Conservation (phyloP, 2,888 invertebrate genomes). For the Tenthredo mesomela region DNA sequence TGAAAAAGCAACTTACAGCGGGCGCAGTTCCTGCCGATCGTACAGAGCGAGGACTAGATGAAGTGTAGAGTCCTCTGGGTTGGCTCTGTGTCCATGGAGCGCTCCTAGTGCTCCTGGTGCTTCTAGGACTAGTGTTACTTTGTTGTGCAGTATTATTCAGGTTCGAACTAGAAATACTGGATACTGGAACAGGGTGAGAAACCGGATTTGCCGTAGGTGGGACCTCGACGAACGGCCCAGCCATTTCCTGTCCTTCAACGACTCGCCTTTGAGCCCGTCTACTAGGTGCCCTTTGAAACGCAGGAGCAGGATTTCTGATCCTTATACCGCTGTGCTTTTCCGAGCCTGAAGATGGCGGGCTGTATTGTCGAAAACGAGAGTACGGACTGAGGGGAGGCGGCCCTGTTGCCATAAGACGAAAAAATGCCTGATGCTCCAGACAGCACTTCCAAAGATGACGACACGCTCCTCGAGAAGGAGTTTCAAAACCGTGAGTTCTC, state of each 20-base stretch:
- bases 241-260: slow-evolving; percentile 81
- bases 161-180: slow-evolving; percentile 49
- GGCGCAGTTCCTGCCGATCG: slow-evolving; percentile 83
- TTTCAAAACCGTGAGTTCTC: slow-evolving; percentile 97
- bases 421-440: slow-evolving; percentile 97
- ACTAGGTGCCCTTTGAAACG: slow-evolving; percentile 89
- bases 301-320: slow-evolving; percentile 83
- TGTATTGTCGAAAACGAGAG: slow-evolving; percentile 76
- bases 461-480: slow-evolving; percentile 94
- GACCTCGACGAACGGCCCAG: slow-evolving; percentile 73
- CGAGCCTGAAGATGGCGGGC: slow-evolving; percentile 68
- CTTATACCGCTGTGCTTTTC: slow-evolving; percentile 77
- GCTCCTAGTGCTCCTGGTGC: slow-evolving; percentile 91
- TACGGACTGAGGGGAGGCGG: slow-evolving; percentile 77
- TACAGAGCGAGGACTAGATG: slow-evolving; percentile 90
- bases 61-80: slow-evolving; percentile 88
- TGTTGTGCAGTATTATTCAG: slow-evolving; percentile 65
- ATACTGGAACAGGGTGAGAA: slow-evolving; percentile 41
- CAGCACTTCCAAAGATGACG: slow-evolving; percentile 98
- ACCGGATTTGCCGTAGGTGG: slow-evolving; percentile 63
- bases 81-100: slow-evolving; percentile 89
- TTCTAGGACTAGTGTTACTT: slow-evolving; percentile 82
- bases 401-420: slow-evolving; percentile 88
- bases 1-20: slow-evolving; percentile 66
- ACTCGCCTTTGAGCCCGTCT: slow-evolving; percentile 86